Conservation (phyloP, 23 tunicate genomes). For the Oikopleura albicans region DNA sequence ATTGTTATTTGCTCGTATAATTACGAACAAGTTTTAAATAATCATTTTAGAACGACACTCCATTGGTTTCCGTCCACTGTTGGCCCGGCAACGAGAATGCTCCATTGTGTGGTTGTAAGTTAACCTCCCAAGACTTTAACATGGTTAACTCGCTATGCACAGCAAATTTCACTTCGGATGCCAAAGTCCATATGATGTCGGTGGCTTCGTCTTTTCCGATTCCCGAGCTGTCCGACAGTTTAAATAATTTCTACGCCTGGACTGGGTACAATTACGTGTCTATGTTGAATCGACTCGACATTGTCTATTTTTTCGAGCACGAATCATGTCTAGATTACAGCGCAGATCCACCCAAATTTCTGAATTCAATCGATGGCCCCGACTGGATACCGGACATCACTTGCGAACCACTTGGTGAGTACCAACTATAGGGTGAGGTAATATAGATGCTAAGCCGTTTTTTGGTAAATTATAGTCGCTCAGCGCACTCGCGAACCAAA, state of each 20-base stretch:
- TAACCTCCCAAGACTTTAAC: not conserved
- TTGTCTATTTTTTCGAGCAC: not conserved
- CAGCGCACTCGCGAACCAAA: no score
- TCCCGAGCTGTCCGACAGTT: not conserved
- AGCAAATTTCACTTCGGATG: not conserved
- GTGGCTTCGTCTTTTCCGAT: not conserved
- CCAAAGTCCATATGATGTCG: not conserved
- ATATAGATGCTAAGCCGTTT: no score
- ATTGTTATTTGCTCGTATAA: no score
- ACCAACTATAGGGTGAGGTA: no score
- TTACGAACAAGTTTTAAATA: no score
- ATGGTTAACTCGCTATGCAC: not conserved
- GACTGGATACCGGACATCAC: no score
- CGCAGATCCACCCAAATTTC: no score
- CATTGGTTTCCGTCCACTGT: not conserved
- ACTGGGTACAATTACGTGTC: not conserved
- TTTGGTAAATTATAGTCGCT: no score
- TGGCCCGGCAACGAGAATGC: not conserved
- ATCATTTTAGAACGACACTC: no score
- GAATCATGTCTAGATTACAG: not conserved
- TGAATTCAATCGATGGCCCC: no score
- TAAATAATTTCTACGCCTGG: not conserved
- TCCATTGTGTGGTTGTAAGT: not conserved
- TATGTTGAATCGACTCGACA: not conserved
- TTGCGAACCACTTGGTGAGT: no score